Conservation (phyloP, 1,140 invertebrate genomes). For the Myzus persicae region DNA sequence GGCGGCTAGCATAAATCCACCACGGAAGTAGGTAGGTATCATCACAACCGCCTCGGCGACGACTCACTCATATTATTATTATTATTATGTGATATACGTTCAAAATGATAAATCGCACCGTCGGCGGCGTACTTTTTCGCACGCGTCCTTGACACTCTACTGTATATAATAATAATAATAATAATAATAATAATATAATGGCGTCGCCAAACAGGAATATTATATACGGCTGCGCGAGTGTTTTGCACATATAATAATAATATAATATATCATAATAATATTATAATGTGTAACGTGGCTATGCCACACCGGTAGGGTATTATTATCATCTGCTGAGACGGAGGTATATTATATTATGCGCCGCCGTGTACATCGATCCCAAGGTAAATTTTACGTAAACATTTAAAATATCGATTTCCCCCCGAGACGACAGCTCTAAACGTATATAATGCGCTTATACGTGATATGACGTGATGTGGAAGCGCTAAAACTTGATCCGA, state of each 20-base stretch:
- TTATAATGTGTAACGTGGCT: background rate
- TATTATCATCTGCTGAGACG: background rate
- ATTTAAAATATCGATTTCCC: background rate
- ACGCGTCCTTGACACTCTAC: conserved; percentile 38
- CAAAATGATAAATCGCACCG: conserved; percentile 25
- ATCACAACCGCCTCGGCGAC: background rate
- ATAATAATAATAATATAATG: conserved; percentile 10
- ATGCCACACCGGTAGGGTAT: background rate
- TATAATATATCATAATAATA: conserved; percentile 16
- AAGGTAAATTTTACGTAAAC: conserved; percentile 41
- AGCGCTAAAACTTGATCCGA: background rate
- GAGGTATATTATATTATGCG: background rate
- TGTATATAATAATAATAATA: too few relatives aligned
- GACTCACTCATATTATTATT: background rate
- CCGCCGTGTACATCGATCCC: conserved; percentile 7
- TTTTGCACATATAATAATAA: too few relatives aligned
- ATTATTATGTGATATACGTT: background rate
- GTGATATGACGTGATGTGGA: too few relatives aligned
- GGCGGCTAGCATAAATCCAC: background rate
- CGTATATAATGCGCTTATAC: background rate
- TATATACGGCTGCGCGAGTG: background rate
- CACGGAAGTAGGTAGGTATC: background rate
- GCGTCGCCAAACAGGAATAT: conserved; percentile 47
- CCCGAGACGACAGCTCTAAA: background rate
- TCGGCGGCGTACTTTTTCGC: background rate